Evolutionary conservation across 2,797 vertebrate species (phyloP).

Genomic region (Corythornis leucogaster): DNA sequence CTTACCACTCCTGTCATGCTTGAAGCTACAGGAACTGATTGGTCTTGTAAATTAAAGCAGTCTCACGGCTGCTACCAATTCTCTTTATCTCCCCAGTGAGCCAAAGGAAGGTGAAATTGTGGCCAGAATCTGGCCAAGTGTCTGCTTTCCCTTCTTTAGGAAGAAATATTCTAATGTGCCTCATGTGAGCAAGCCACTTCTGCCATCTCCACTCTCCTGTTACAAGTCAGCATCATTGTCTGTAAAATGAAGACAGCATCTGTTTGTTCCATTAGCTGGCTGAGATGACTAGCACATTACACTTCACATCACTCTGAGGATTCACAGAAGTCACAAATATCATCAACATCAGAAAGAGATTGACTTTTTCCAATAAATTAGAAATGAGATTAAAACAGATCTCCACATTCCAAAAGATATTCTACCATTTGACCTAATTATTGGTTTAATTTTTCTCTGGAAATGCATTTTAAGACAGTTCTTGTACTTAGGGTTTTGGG

Average conservation of each 20-base stretch:
- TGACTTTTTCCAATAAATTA: not conserved
- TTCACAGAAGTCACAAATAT: not conserved
- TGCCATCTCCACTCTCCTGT: not conserved
- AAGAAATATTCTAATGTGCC: not conserved
- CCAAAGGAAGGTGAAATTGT: not conserved
- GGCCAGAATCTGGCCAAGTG: not conserved
- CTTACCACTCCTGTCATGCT: not conserved
- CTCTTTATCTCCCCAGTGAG: not conserved
- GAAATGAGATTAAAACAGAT: not conserved
- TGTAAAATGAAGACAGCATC: not conserved
- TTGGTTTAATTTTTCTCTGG: not conserved
- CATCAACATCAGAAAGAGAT: not conserved
- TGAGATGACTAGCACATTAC: not conserved
- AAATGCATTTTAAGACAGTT: not conserved
- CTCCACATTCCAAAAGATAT: not conserved
- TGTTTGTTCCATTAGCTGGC: not conserved
- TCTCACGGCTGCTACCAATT: not conserved
- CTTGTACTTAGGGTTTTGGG: not conserved
- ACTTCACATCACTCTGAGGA: not conserved
- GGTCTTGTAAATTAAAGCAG: not conserved
- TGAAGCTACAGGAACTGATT: not conserved
- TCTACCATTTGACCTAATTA: not conserved
- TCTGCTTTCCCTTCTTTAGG: not conserved
- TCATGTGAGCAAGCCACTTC: not conserved
- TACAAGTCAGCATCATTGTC: not conserved